Evolutionary conservation across 2,797 vertebrate genomes (phyloP), one percentile per base, ranked within the genome.

Genomic region (Pangasius mekongensis): DNA sequence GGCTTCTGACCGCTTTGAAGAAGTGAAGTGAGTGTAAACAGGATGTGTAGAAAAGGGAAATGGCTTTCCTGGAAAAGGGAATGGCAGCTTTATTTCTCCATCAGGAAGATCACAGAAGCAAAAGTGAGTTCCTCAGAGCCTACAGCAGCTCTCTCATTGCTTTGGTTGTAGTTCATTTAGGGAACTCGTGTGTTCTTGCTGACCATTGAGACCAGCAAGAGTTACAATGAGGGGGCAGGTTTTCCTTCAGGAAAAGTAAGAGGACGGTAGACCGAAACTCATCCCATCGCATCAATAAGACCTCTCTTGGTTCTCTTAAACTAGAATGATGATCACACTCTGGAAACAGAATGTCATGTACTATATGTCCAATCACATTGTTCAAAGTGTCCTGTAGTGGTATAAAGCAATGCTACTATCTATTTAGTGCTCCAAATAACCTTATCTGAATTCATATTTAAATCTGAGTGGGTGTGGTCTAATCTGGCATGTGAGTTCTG

Each of bases 41-140:
- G 6, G 27, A 66, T 30, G 47, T 47, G 47, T 47, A 33, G 20
- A 58, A 64, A 80, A 39, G 4, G 11, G 0, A 24, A 14, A 81
- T 5, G 11, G 0, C 10, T n/a, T 47, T 47, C 6, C 11, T 18
- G 39, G 16, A 22, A 49, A 83, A 47, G n/a, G 24, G n/a, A 16
- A 49, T 83, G 81, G 30, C 62, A 22, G 62, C 62, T 67, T 84
- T n/a, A 84, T 84, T 83, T 83, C 24, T 66, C 81, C 81, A 47
- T 83, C 60, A 20, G 14, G 9, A 66, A 83, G 60, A 83, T 49
- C 81, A 83, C 24, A 64, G 39, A 30, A 10, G 14, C 14, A 60
- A 22, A 24, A 64, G 62, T 2, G 27, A 52, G 18, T 43, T 22
- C 43, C 62, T 84, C 39, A 33, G 82, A 67, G 27, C 62, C 43